Conservation (phyloP, 1,140 invertebrate genomes). For the Cheumatopsyche charites region DNA sequence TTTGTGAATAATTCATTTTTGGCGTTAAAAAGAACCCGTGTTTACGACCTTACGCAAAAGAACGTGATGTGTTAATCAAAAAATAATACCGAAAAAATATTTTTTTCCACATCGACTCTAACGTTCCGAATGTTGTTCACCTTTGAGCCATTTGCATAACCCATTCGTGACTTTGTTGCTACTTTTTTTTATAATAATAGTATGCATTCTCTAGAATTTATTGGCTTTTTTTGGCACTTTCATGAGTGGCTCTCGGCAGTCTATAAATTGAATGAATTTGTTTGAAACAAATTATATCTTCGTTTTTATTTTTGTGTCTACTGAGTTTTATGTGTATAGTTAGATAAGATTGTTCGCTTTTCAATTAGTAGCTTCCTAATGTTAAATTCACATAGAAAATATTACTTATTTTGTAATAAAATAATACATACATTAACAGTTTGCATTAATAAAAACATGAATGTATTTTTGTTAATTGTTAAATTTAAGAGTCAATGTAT, state of each 20-base stretch:
- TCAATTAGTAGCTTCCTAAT: constrained; percentile 3
- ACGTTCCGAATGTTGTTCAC: constrained; percentile 3
- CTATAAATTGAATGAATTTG: constrained; percentile 22
- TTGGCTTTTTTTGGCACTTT: constrained; percentile 20
- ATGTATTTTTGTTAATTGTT: too few relatives aligned
- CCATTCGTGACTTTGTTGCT: constrained; percentile 5
- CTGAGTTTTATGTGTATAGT: not conserved
- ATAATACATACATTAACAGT: too few relatives aligned
- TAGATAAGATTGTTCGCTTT: constrained; percentile 11
- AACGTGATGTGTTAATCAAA: constrained; percentile 15
- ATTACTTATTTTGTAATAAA: too few relatives aligned
- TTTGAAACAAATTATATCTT: constrained; percentile 12
- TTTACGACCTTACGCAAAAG: constrained; percentile 7
- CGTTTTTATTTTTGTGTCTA: not conserved
- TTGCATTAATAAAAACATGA: too few relatives aligned
- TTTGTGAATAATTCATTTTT: too few relatives aligned
- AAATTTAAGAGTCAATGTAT: too few relatives aligned
- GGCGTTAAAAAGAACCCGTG: too few relatives aligned
- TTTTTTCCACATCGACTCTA: not conserved
- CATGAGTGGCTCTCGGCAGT: constrained; percentile 13
- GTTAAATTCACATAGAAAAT: too few relatives aligned
- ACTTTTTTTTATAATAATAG: not conserved
- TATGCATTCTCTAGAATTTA: constrained; percentile 14
- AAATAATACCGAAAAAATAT: not conserved
- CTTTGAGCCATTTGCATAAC: constrained; percentile 15